Base-by-base conservation (phyloP, 2,888 invertebrate genomes). In the Vanessa cardui region DNA sequence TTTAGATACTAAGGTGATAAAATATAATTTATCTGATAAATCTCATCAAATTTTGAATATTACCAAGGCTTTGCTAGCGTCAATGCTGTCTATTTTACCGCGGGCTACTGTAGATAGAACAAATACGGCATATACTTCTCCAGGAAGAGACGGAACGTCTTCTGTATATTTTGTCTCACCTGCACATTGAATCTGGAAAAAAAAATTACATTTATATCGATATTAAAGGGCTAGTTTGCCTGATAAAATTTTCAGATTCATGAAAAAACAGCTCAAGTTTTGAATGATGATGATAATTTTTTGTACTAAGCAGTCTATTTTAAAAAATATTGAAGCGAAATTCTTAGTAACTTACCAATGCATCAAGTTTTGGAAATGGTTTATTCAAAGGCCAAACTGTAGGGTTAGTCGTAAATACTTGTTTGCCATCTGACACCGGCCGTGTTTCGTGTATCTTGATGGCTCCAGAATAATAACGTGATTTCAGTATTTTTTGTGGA, bases 81-180 rank as follows among this genome's bases (percentile, higher is more conserved):
- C 95, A 61, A 96, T 94, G 7, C 80, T 84, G 9, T 83, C 86
- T 0, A 96, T 91, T 6, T 80, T 88, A 0, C 95, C 95, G 61
- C 86, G 88, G n/a, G 93, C 80, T 74, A 94, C 80, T 69, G 93
- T 94, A 4, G 94, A 92, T 0, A 94, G 78, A 3, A 96, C 95
- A 73, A 96, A 95, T 0, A 94, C 94, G 7, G 93, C 95, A 79
- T 93, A 94, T 0, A 96, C 92, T 86, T 96, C 95, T 78, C 94
- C 92, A 0, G 91, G 90, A 0, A 88, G 78, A 0, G 88, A 79
- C 5, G 94, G 94, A 16, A 95, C 80, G 74, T 96, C 96, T 76
- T 95, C 94, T 1, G 94, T 86, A 79, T 95, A 96, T 74, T 93
- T 85, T 0, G 95, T 95, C 83, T 96, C 95, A 0, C 96, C 96